These are phyloP conservation scores for Xestia c-nigrum DNA, from an alignment of 2,888 invertebrate genomes.

Conservation along the genomic window DNA sequence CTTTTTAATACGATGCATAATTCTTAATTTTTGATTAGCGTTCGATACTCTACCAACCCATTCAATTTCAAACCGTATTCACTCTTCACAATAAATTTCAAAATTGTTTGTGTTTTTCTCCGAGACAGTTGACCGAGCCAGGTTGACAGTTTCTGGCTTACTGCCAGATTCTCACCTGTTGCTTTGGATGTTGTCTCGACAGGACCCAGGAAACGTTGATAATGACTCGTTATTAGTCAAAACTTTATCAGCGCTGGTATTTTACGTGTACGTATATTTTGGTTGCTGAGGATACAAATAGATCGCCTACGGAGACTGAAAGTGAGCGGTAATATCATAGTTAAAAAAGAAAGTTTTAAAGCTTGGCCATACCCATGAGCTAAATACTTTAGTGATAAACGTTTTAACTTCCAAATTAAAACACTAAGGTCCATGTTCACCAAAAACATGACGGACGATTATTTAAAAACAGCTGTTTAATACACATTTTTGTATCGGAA, in stretches of 20 bases:
- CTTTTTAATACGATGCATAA: conserved; percentile 44
- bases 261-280: conserved; percentile 6
- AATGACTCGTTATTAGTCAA: conserved; percentile 66
- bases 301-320: not conserved
- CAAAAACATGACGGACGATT: too few relatives aligned
- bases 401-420: too few relatives aligned
- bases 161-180: conserved; percentile 77
- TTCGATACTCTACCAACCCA: not conserved
- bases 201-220: conserved; percentile 66
- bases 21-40: conserved; percentile 12
- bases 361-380: not conserved
- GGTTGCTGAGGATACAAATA: conserved; percentile 24
- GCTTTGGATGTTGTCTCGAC: conserved; percentile 64
- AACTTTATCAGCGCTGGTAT: conserved; percentile 58
- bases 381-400: too few relatives aligned
- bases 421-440: too few relatives aligned
- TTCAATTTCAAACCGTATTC: not conserved
- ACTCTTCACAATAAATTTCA: conserved; percentile 6
- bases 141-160: conserved; percentile 67
- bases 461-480: too few relatives aligned
- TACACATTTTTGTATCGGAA: too few relatives aligned
- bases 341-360: too few relatives aligned
- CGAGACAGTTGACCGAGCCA: conserved; percentile 37
- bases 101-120: conserved; percentile 29
- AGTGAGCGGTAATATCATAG: not conserved